Conservation (phyloP, 2,113 vertebrate species). For the Columbina picui region DNA sequence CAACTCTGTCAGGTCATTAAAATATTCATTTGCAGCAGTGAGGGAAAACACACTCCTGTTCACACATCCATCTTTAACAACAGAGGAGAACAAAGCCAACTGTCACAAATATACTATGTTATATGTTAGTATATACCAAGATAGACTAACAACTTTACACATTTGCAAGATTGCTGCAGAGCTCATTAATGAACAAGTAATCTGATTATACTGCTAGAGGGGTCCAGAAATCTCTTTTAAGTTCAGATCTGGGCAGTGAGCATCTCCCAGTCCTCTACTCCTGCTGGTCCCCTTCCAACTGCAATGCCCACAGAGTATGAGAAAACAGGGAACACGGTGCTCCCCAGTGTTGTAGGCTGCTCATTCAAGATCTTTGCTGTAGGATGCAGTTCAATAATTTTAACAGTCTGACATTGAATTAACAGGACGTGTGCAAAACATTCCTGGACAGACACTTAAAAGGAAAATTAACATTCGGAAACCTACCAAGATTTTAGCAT, state of each 20-base stretch:
- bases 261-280: not conserved
- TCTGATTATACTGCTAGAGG: not conserved
- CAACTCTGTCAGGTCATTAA: not conserved
- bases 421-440: not conserved
- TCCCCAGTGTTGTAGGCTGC: not conserved
- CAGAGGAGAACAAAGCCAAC: not conserved
- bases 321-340: not conserved
- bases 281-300: not conserved
- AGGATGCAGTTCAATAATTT: not conserved
- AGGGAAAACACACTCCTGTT: not conserved
- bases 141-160: not conserved
- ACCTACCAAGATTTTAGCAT: not conserved
- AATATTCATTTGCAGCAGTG: not conserved
- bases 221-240: not conserved
- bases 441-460: not conserved
- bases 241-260: not conserved
- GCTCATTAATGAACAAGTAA: not conserved
- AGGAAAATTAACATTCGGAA: not conserved
- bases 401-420: not conserved
- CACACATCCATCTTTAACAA: not conserved
- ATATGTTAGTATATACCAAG: not conserved
- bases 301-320: fast-evolving
- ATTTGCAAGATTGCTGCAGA: not conserved
- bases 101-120: not conserved
- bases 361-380: not conserved